phyloP scores from a whole-genome alignment of 2,797 vertebrate species.

The Mus minutoides region DNA sequence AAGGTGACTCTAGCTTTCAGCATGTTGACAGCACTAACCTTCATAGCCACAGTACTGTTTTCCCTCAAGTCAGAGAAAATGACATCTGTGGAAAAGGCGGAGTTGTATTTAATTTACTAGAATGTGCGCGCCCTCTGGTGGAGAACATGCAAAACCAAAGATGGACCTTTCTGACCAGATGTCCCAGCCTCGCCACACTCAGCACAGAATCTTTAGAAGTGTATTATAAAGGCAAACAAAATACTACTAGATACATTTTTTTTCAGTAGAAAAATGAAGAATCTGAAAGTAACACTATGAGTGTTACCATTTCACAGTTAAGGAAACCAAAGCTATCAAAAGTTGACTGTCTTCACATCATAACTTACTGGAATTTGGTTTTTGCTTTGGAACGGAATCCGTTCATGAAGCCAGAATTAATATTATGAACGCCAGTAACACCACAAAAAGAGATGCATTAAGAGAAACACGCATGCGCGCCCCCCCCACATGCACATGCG shows the following conservation, averaged over 20 bases:
- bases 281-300: not conserved
- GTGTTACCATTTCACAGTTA: not conserved
- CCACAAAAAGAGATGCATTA: not conserved
- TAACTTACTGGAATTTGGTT: not conserved
- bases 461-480: not conserved
- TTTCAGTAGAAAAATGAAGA: not conserved
- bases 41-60: not conserved
- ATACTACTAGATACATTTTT: not conserved
- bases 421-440: not conserved
- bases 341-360: not conserved
- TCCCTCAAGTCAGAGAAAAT: not conserved
- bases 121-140: conserved; percentile 66
- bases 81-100: not conserved
- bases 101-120: not conserved
- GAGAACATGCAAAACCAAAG: not conserved
- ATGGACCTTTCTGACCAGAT: not conserved
- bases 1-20: not conserved
- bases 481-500: no score
- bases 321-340: not conserved
- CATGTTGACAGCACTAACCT: not conserved
- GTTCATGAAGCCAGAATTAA: not conserved
- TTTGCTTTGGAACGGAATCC: not conserved
- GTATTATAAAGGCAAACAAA: conserved; percentile 8
- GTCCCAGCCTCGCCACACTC: not conserved
- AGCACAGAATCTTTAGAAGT: not conserved